Conservation (phyloP, 2,113 vertebrate genomes). For the Oreochromis spilurus region DNA sequence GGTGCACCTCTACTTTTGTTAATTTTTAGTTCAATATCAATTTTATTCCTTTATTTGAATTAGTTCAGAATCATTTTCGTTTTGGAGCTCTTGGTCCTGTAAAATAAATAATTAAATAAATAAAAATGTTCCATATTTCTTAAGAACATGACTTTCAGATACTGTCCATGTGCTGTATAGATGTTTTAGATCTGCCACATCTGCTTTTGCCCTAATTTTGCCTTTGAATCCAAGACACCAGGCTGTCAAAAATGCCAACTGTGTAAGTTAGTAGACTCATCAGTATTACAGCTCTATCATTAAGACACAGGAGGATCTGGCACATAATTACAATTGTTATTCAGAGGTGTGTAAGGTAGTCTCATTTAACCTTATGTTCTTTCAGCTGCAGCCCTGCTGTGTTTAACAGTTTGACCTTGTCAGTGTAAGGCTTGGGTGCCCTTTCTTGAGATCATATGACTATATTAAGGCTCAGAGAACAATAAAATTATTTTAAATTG, state of each 20-base stretch:
- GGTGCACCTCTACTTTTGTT: background rate
- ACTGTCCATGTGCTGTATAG: background rate
- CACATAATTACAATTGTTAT: background rate
- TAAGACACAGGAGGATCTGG: background rate
- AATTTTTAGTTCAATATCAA: background rate
- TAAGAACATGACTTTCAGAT: background rate
- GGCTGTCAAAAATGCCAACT: background rate
- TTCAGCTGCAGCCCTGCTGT: background rate
- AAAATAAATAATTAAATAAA: background rate
- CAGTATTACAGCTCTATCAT: background rate
- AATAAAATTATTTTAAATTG: background rate
- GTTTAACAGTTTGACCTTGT: background rate
- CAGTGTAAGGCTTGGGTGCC: background rate
- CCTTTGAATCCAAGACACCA: background rate
- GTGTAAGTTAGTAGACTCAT: background rate
- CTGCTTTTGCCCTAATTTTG: background rate
- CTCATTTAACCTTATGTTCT: background rate
- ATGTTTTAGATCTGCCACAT: background rate
- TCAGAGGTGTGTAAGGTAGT: background rate
- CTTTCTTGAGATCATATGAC: background rate
- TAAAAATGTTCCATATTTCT: background rate
- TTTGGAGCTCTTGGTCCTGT: background rate
- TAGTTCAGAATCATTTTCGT: background rate
- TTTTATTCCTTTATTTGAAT: background rate
- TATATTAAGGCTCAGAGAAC: background rate